Conservation (phyloP, 1,140 invertebrate genomes). For the Nasonia vitripennis region DNA sequence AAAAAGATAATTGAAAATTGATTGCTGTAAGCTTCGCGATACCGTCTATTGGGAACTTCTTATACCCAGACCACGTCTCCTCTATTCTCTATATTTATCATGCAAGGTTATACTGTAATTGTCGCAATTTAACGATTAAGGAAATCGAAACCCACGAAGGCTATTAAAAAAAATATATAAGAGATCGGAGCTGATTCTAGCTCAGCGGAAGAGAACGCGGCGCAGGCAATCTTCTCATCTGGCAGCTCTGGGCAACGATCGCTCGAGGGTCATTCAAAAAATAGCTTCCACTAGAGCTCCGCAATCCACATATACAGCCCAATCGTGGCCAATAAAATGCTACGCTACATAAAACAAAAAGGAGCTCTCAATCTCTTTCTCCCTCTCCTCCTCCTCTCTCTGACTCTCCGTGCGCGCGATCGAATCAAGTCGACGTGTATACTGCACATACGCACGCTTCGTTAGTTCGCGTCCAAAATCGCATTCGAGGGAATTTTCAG, state of each 20-base stretch:
- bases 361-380: not conserved
- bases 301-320: conserved; percentile 2
- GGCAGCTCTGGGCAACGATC: not conserved
- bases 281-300: not conserved
- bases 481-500: conserved; percentile 14
- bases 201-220: not conserved
- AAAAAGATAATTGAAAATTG: not conserved
- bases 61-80: too few relatives aligned
- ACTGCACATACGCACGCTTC: not conserved
- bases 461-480: not conserved
- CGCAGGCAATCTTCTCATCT: not conserved
- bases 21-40: not conserved
- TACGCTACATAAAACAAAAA: conserved; percentile 1
- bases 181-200: not conserved
- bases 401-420: not conserved
- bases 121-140: too few relatives aligned
- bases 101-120: too few relatives aligned
- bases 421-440: not conserved
- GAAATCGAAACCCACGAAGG: not conserved
- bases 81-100: too few relatives aligned
- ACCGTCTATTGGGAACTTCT: too few relatives aligned
- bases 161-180: not conserved
- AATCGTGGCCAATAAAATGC: not conserved
- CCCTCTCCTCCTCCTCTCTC: not conserved
- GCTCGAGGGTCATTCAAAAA: not conserved